Evolutionary conservation across 2,797 vertebrate species (phyloP), one percentile per base, ranked within the genome.

Genomic region (Chaetophractus vellerosus): DNA sequence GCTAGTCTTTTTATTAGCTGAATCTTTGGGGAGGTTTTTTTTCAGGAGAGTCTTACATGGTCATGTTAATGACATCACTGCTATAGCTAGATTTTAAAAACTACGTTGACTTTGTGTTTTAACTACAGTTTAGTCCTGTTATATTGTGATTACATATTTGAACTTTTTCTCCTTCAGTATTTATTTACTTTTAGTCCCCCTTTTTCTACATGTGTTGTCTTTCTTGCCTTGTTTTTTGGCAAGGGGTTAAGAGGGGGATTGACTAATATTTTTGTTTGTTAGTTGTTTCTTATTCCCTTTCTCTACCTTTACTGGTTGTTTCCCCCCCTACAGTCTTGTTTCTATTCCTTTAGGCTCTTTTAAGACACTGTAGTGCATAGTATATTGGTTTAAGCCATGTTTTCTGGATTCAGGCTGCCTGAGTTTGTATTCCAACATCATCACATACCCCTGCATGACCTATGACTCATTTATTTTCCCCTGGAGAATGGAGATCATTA

Each of bases 61-160:
- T 10, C 45, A 45, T 45, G 45, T 45, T 45, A 45, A 45, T 45
- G 45, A 45, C 45, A 45, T 45, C 45, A 45, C 45, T 45, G 45
- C 45, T 45, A 45, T 45, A 45, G 45, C 45, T 45, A 45, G 45
- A 45, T 64, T 91, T 81, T 28, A 28, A 87, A 91, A 87, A 33
- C 19, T 38, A 16, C 19, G 66, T 68, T 68, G 23, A 71, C 64
- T 59, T n/a, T 19, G 4, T 90, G 33, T 90, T 91, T 91, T 85
- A 79, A 45, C 23, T 79, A 79, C 18, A 57, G 31, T 85, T 86
- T 85, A 86, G 48, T 90, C 36, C 81, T 33, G 36, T 91, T n/a
- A 63, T 48, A 64, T 64, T 64, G 19, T 63, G 18, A 90, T 90
- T 68, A 55, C 2, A 12, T 64, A 74, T 64, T 81, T 81, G 45